Conservation (phyloP, 2,113 vertebrate species). For the Cyprinodon tularosa region DNA sequence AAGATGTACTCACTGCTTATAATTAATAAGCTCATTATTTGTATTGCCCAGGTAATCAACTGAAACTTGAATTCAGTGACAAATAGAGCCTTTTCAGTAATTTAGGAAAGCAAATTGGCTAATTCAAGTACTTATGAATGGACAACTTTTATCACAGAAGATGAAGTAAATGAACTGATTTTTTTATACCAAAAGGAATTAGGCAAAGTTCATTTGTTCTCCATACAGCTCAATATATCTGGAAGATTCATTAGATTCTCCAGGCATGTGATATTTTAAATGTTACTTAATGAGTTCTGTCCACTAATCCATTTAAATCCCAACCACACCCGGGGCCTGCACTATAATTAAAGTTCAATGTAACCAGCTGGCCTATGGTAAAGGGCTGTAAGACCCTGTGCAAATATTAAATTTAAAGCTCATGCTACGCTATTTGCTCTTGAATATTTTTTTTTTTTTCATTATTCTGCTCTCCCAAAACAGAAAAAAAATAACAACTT, state of each 20-base stretch:
- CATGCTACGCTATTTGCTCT: not conserved
- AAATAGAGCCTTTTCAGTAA: conserved; percentile 42
- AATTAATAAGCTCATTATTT: conserved; percentile 68
- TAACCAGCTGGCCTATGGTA: not conserved
- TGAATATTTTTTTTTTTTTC: not conserved
- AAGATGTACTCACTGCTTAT: conserved; percentile 57
- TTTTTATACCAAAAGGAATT: not conserved
- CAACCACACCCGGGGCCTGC: not conserved
- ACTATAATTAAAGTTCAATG: conserved; percentile 5
- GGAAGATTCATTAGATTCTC: not conserved
- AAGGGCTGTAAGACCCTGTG: not conserved
- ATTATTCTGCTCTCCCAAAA: not conserved
- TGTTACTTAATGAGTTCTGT: not conserved
- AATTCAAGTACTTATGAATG: conserved; percentile 9
- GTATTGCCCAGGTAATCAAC: conserved; percentile 58
- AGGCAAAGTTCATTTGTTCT: conserved; percentile 30
- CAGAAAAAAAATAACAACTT: too few relatives aligned
- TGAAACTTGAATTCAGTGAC: conserved; percentile 58
- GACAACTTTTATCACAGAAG: not conserved
- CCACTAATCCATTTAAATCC: conserved; percentile 24
- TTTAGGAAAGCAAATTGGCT: conserved; percentile 10
- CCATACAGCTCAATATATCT: conserved; percentile 6
- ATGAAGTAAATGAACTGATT: not conserved
- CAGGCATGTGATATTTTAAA: conserved; percentile 3
- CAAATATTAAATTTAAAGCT: not conserved